Evolutionary conservation across 2,888 invertebrate genomes (phyloP).

Genomic region (Ecliptopera silaceata): DNA sequence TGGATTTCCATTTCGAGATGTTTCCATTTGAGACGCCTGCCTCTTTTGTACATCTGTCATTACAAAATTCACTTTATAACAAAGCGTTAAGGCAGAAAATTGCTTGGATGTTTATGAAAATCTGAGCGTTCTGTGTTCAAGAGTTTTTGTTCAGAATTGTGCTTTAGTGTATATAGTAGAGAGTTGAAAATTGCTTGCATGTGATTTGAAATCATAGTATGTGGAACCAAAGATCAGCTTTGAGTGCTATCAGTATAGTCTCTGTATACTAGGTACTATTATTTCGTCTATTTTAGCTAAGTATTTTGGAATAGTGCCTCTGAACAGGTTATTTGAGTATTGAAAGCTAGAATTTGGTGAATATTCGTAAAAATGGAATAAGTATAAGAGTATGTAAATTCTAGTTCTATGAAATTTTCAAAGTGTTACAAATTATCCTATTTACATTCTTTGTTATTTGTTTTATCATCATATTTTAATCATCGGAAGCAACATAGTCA

Average conservation of each 20-base stretch:
- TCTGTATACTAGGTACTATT: neutral
- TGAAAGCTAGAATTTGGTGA: slow-evolving; percentile 29
- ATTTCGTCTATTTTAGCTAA: slow-evolving; percentile 22
- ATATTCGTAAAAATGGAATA: slow-evolving; percentile 4
- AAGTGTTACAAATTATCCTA: too few relatives aligned
- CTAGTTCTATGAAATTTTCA: too few relatives aligned
- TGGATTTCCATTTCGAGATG: slow-evolving; percentile 46
- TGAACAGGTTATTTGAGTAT: slow-evolving; percentile 30
- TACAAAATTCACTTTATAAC: neutral
- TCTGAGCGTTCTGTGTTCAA: neutral
- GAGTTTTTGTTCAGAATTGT: neutral
- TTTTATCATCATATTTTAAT: too few relatives aligned
- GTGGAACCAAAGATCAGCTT: neutral
- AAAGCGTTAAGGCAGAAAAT: neutral
- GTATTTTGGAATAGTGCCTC: slow-evolving; percentile 27
- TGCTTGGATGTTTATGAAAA: neutral
- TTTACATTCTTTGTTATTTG: too few relatives aligned
- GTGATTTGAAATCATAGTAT: neutral
- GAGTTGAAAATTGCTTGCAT: neutral
- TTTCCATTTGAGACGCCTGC: slow-evolving; percentile 4
- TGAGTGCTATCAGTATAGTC: neutral
- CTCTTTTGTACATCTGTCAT: neutral
- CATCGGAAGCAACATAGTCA: too few relatives aligned
- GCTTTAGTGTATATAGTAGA: neutral
- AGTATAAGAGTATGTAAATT: neutral